Conservation (phyloP, 2,888 invertebrate genomes). For the Drosophila ezoana region DNA sequence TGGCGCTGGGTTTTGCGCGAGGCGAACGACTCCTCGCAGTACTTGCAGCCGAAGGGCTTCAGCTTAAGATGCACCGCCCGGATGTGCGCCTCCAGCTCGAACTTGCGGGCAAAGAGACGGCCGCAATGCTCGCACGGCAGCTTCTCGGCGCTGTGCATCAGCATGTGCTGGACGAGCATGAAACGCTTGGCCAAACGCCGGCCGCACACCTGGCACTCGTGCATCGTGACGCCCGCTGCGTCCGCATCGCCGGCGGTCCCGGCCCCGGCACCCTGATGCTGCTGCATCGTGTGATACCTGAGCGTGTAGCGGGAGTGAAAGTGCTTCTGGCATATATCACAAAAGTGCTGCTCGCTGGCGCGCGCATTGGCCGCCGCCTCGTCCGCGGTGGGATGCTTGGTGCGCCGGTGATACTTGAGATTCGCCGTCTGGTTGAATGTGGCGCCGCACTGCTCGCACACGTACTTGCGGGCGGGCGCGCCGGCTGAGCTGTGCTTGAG, state of each 20-base stretch:
- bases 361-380: slow-evolving; percentile 66
- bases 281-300: slow-evolving; percentile 76
- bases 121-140: slow-evolving; percentile 81
- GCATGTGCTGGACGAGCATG: slow-evolving; percentile 82
- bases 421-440: slow-evolving; percentile 83
- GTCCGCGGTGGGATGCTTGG: slow-evolving; percentile 78
- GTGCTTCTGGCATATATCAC: slow-evolving; percentile 75
- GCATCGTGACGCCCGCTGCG: slow-evolving; percentile 20
- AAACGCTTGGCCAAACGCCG: slow-evolving; percentile 80
- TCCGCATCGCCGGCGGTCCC: slow-evolving; percentile 44
- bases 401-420: slow-evolving; percentile 80
- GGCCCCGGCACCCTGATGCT: too few relatives aligned
- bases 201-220: slow-evolving; percentile 78
- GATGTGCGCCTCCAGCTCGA: slow-evolving; percentile 80
- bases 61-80: slow-evolving; percentile 81
- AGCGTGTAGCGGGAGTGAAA: slow-evolving; percentile 81
- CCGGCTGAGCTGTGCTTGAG: slow-evolving; percentile 71
- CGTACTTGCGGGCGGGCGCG: slow-evolving; percentile 64
- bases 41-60: slow-evolving; percentile 77
- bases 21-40: slow-evolving; percentile 78
- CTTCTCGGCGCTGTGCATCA: slow-evolving; percentile 78
- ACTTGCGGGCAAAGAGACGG: slow-evolving; percentile 75
- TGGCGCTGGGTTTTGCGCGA: slow-evolving; percentile 78
- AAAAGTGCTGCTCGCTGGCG: slow-evolving; percentile 64
- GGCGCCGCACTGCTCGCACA: slow-evolving; percentile 82